Conservation (phyloP, 2,888 invertebrate species). For the Lathronympha strigana region DNA sequence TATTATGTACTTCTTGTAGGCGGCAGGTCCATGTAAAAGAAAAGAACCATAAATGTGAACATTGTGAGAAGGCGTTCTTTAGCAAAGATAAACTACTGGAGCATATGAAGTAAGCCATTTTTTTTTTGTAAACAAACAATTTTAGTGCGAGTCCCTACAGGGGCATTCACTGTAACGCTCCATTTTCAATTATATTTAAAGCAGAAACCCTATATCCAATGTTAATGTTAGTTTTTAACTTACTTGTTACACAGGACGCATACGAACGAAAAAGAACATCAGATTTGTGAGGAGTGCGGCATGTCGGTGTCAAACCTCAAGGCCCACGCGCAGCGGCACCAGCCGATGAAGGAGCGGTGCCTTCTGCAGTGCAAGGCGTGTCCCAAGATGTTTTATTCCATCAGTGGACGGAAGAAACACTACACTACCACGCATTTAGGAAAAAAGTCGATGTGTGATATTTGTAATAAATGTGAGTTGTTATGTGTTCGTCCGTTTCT, state of each 20-base stretch:
- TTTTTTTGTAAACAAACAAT: background rate
- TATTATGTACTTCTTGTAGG: background rate
- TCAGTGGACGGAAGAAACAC: too few relatives aligned
- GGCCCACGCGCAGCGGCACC: background rate
- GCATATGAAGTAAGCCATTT: background rate
- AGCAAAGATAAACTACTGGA: background rate
- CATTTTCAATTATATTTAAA: too few relatives aligned
- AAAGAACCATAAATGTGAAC: background rate
- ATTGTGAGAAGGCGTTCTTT: background rate
- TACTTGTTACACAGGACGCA: conserved; percentile 59
- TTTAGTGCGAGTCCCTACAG: too few relatives aligned
- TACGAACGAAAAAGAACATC: conserved; percentile 60
- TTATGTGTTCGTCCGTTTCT: too few relatives aligned
- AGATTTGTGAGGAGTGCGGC: background rate
- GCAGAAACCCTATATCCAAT: too few relatives aligned
- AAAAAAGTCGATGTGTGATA: too few relatives aligned
- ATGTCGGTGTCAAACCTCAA: background rate
- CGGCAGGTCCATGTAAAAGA: background rate
- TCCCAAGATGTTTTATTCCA: too few relatives aligned
- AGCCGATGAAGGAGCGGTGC: background rate
- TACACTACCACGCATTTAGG: too few relatives aligned
- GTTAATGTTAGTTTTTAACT: too few relatives aligned
- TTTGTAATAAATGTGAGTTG: too few relatives aligned
- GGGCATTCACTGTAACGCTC: too few relatives aligned
- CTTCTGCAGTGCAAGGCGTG: background rate